Percentiles rank a stretch among this genome's conserved stretches.
phyloP scores from a whole-genome alignment of 2,888 invertebrate genomes.

The Patella ulyssiponensis region DNA sequence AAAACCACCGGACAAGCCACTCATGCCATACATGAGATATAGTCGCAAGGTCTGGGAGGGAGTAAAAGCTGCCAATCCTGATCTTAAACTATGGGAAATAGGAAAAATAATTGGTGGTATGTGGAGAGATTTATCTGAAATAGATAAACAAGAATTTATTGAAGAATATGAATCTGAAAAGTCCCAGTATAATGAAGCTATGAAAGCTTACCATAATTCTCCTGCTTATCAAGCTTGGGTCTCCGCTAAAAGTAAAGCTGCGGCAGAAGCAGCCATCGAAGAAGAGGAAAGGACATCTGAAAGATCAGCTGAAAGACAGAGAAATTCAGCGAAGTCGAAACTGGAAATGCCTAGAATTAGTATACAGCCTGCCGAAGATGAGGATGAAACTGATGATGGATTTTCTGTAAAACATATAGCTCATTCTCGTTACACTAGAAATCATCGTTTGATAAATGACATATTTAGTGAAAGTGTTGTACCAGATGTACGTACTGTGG shows the following conservation, averaged over 20 bases:
- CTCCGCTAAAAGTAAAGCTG: conserved; percentile 87
- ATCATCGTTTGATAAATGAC: conserved; percentile 97
- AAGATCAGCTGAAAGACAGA: neutral
- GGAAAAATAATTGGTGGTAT: conserved; percentile 97
- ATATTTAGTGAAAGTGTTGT: conserved; percentile 97
- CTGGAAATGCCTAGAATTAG: conserved; percentile 82
- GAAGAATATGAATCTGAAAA: conserved; percentile 98
- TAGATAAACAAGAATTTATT: conserved; percentile 91
- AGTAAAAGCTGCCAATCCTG: conserved; percentile 95
- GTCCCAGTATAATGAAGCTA: conserved; percentile 86
- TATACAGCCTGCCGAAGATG: conserved; percentile 97
- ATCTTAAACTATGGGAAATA: conserved; percentile 97
- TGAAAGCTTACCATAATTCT: conserved; percentile 96
- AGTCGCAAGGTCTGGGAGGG: conserved; percentile 97
- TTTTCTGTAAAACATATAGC: conserved; percentile 95
- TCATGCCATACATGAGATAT: conserved; percentile 99
- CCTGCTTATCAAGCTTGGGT: conserved; percentile 93
- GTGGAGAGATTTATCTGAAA: conserved; percentile 96
- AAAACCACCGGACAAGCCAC: conserved; percentile 97
- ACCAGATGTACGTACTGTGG: conserved; percentile 97
- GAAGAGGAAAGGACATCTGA: conserved; percentile 49
- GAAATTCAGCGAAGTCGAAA: neutral
- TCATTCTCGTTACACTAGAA: conserved; percentile 92
- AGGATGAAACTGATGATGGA: conserved; percentile 94
- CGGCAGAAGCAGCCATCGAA: conserved; percentile 51